Evolutionary conservation across 2,113 vertebrate species (phyloP).

Genomic region (Leuciscus idus): DNA sequence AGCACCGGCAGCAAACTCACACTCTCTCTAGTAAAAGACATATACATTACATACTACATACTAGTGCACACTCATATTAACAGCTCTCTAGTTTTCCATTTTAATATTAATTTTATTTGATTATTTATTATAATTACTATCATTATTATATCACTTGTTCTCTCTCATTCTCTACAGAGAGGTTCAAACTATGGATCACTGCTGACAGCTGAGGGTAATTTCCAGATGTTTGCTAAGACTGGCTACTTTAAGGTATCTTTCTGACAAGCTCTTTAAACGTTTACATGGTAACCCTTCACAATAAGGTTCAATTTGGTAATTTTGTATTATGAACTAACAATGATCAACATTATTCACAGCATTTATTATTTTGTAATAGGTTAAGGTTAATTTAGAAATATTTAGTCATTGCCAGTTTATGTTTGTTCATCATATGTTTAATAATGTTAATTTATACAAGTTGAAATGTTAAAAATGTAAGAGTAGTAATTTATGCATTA

Average conservation of each 20-base stretch:
- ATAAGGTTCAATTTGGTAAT: neutral
- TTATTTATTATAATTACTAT: neutral
- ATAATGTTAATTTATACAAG: neutral
- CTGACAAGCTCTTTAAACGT: neutral
- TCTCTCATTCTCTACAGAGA: conserved; percentile 70
- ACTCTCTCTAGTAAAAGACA: conserved; percentile 79
- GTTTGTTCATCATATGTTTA: neutral
- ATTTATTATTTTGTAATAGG: neutral
- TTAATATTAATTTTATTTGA: neutral
- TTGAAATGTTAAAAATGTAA: neutral
- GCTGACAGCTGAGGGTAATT: conserved; percentile 84
- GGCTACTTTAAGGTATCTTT: conserved; percentile 87
- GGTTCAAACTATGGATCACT: conserved; percentile 90
- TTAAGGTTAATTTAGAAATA: neutral
- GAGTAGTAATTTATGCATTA: neutral
- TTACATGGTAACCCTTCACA: neutral
- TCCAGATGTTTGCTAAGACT: conserved; percentile 90
- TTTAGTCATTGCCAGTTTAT: neutral
- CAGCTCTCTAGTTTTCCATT: neutral
- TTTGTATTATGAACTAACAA: neutral
- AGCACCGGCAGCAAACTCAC: conserved; percentile 88
- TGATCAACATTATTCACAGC: neutral
- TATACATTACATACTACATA: neutral
- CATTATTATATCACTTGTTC: neutral
- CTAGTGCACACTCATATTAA: neutral